Conservation (phyloP, 2,888 invertebrate species). For the Agrochola lota region DNA sequence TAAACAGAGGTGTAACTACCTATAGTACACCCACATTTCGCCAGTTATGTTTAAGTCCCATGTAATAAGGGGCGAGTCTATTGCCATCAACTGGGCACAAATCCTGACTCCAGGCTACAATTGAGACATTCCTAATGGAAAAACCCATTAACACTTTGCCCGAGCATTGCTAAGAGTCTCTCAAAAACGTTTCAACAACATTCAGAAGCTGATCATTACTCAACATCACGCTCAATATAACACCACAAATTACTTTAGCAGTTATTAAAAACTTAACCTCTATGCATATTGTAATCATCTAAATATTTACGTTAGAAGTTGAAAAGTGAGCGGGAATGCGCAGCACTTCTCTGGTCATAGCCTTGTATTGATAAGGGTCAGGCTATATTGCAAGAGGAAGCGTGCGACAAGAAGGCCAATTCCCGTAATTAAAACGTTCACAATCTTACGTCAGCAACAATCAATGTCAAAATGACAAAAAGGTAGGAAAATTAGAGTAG, state of each 20-base stretch:
- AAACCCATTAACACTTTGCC: too few species aligned
- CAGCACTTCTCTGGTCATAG: slow-evolving; percentile 39
- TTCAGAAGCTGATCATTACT: slow-evolving; percentile 12
- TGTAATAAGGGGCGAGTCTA: too few species aligned
- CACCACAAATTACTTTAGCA: slow-evolving; percentile 40
- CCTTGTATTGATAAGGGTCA: slow-evolving; percentile 53
- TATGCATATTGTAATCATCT: slow-evolving; percentile 50
- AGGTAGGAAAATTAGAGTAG: too few species aligned
- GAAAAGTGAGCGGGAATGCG: slow-evolving; percentile 58
- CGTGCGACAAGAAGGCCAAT: neutral
- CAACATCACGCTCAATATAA: slow-evolving; percentile 48
- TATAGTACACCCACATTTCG: too few species aligned
- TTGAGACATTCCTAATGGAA: too few species aligned
- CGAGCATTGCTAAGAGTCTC: neutral
- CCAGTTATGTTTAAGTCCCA: too few species aligned
- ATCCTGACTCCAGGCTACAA: too few species aligned
- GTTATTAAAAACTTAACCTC: slow-evolving; percentile 59
- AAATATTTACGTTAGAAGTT: slow-evolving; percentile 56
- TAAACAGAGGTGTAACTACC: too few species aligned
- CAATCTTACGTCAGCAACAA: too few species aligned
- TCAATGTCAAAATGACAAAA: neutral
- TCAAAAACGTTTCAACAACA: neutral
- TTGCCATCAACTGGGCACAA: too few species aligned
- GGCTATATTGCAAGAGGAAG: slow-evolving; percentile 15
- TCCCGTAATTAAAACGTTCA: neutral